Base-by-base conservation (phyloP, 92 coral and sea anemone species). In the Metridium senile region DNA sequence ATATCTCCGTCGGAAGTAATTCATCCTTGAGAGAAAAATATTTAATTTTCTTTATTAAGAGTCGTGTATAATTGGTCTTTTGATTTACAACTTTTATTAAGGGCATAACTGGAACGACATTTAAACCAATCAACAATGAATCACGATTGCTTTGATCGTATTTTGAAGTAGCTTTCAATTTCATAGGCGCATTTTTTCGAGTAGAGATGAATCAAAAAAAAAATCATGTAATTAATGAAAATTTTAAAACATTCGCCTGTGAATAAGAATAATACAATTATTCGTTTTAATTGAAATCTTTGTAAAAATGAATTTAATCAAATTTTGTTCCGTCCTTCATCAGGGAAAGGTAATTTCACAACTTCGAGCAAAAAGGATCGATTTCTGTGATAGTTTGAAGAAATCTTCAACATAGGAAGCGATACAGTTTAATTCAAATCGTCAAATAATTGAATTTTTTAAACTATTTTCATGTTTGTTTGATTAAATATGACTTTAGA, bases 101-200 rank as follows among this genome's bases (percentile, higher is more conserved):
- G 11, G 11, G 4, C 22, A 59, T 59, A 16, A 59, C 66, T 2
- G 66, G 33, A 26, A 22, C 66, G 32, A 59, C 4, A 59, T 59
- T 22, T 59, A 22, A 59, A 59, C 66, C 66, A 22, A 59, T 59
- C 17, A 26, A 32, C 78, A 58, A 73, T 56, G 68, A 80, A 79
- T 80, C 74, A 79, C 79, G 68, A 58, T 68, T 23, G 82, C 77
- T 28, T 56, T 77, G 3, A 76, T 67, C 73, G 85, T 62, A 79
- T 85, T 80, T 31, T 35, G 81, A 61, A 46, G 72, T 57, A 78
- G 45, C 74, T 78, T 72, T 72, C 69, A 39, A 70, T 79, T 54
- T 70, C 76, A 68, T 57, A 61, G 56, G 76, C 71, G 73, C 45
- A 33, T n/a, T 13, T 45, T 78, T 78, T n/a, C n/a, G n/a, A n/a